phyloP scores from a whole-genome alignment of 2,888 invertebrate species.

The Ochropacha duplaris region DNA sequence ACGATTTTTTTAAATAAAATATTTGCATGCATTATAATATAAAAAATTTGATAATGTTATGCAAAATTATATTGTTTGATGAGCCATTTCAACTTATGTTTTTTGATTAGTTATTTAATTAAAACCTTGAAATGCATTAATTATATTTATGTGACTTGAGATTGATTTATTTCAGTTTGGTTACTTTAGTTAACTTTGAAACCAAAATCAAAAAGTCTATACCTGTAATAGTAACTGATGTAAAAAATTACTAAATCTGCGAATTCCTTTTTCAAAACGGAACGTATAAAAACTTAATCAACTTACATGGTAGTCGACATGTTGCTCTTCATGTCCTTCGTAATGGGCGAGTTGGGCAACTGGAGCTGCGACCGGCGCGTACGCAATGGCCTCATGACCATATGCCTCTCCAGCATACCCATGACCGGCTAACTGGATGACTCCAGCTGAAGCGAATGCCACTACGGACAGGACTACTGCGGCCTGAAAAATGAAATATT shows the following conservation, averaged over 20 bases:
- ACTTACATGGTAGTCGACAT: slow-evolving; percentile 77
- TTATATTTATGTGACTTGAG: neutral
- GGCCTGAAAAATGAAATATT: slow-evolving; percentile 41
- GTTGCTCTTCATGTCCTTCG: slow-evolving; percentile 67
- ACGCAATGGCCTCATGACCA: slow-evolving; percentile 66
- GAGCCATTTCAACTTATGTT: no score
- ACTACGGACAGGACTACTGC: slow-evolving; percentile 71
- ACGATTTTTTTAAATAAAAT: neutral
- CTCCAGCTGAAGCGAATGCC: slow-evolving; percentile 70
- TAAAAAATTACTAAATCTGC: no score
- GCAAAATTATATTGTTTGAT: neutral
- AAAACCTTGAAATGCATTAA: neutral
- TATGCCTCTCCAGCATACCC: slow-evolving; percentile 67
- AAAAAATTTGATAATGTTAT: neutral
- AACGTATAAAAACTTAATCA: neutral
- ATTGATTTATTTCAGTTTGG: no score
- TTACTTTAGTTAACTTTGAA: neutral
- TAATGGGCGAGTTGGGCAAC: slow-evolving; percentile 48
- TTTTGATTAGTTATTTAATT: neutral
- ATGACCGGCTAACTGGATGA: slow-evolving; percentile 57
- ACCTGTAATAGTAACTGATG: no score
- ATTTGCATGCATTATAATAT: neutral
- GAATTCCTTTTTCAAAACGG: no score
- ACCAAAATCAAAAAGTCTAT: no score
- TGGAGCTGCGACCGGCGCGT: slow-evolving; percentile 60